Conservation (phyloP, 2,888 invertebrate genomes). For the Pherbina coryleti region DNA sequence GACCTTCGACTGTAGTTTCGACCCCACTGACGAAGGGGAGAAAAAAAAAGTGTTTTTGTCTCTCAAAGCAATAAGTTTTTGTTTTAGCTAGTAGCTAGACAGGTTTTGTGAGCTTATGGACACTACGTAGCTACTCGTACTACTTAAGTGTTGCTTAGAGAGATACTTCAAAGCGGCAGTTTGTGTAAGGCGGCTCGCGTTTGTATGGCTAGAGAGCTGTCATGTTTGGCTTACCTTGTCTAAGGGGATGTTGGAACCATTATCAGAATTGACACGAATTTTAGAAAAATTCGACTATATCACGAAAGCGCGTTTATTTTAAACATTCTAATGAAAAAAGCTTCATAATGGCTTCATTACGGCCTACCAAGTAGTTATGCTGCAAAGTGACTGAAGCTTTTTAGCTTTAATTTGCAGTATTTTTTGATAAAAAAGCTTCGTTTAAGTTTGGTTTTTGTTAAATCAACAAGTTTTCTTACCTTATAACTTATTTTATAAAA, state of each 20-base stretch:
- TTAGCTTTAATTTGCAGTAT: slow-evolving; percentile 21
- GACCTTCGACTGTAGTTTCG: no score
- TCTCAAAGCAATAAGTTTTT: background rate
- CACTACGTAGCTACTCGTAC: background rate
- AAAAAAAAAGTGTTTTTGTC: background rate
- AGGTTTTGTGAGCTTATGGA: background rate
- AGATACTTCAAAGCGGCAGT: background rate
- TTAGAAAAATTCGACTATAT: no score
- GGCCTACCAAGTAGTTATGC: background rate
- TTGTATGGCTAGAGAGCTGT: no score
- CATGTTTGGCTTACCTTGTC: no score
- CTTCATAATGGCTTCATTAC: background rate
- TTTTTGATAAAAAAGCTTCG: no score
- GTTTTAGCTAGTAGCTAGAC: background rate
- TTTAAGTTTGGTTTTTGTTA: no score
- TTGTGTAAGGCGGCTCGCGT: no score
- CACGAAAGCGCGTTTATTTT: background rate
- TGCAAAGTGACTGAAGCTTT: slow-evolving; percentile 11
- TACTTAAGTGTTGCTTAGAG: background rate
- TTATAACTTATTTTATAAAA: no score
- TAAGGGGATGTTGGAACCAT: no score
- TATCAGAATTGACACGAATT: no score
- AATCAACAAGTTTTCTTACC: no score
- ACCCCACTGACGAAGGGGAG: no score
- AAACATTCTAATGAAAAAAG: background rate